Percentiles rank a stretch among this genome's conserved stretches.
Conservation (phyloP, 2,888 invertebrate species). For the Ichneumoninae sp. region DNA sequence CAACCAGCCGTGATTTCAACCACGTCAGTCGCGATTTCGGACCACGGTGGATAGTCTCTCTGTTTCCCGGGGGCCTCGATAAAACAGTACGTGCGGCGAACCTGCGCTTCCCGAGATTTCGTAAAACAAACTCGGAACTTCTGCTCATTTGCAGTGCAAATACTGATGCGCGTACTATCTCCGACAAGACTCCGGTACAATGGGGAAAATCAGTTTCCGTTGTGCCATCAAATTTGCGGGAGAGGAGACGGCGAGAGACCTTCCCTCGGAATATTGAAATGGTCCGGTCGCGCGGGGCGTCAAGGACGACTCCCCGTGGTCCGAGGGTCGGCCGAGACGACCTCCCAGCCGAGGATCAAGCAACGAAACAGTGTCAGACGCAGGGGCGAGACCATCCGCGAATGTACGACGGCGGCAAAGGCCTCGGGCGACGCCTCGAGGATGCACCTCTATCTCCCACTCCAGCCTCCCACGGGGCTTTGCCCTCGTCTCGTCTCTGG, state of each 20-base stretch:
- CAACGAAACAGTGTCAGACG: slow-evolving; percentile 40
- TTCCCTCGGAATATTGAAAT: slow-evolving; percentile 55
- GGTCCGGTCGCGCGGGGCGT: slow-evolving; percentile 7
- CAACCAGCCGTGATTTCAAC: slow-evolving; percentile 64
- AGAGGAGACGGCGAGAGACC: slow-evolving; percentile 30
- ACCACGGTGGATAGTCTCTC: neutral
- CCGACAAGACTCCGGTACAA: neutral
- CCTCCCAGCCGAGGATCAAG: slow-evolving; percentile 52
- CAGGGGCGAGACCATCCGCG: slow-evolving; percentile 20
- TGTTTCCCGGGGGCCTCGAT: neutral
- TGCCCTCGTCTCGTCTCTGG: slow-evolving; percentile 29
- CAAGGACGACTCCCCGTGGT: slow-evolving; percentile 38
- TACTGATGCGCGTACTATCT: neutral
- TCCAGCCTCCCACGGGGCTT: slow-evolving; percentile 48
- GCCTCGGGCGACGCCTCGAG: slow-evolving; percentile 28
- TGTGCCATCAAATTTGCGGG: slow-evolving; percentile 25
- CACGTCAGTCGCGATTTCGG: slow-evolving; percentile 57
- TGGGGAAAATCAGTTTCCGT: slow-evolving; percentile 1
- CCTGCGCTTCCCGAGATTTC: neutral
- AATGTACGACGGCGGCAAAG: slow-evolving; percentile 38
- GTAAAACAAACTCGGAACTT: neutral
- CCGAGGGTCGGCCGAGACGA: slow-evolving; percentile 46
- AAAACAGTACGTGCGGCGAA: neutral
- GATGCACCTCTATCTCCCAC: slow-evolving; percentile 23
- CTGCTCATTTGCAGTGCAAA: neutral